phyloP scores from a whole-genome alignment of 2,888 invertebrate species.

The Ennomos fuscantarius region DNA sequence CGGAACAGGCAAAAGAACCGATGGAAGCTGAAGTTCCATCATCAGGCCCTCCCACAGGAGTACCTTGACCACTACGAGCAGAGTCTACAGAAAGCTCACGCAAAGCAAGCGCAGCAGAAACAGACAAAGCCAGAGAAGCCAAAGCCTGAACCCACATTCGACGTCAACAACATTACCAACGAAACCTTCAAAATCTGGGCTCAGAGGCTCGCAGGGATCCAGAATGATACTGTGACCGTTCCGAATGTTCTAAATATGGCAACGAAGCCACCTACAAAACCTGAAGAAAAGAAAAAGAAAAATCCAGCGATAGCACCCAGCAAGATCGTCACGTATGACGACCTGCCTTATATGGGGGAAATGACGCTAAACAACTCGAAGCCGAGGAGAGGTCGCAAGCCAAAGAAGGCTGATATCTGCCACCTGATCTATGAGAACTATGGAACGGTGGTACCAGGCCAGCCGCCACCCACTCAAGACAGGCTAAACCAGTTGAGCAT shows the following conservation, averaged over 20 bases:
- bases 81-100: conserved; percentile 84
- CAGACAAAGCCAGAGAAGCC: conserved; percentile 63
- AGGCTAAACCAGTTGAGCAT: conserved; percentile 60
- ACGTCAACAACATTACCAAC: conserved; percentile 78
- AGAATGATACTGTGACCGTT: conserved; percentile 79
- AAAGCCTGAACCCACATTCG: conserved; percentile 69
- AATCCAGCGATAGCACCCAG: conserved; percentile 71
- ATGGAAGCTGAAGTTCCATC: conserved; percentile 92
- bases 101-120: conserved; percentile 59
- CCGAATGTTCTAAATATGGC: conserved; percentile 61
- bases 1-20: conserved; percentile 86
- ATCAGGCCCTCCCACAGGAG: conserved; percentile 91
- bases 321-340: conserved; percentile 89
- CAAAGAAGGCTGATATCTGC: conserved; percentile 96
- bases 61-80: conserved; percentile 93
- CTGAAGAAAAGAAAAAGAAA: conserved; percentile 71
- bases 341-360: conserved; percentile 96
- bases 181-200: conserved; percentile 91
- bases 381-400: conserved; percentile 94
- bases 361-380: conserved; percentile 95
- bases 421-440: conserved; percentile 96
- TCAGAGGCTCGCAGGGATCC: conserved; percentile 90
- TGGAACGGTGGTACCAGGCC: conserved; percentile 93
- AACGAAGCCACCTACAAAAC: conserved; percentile 37
- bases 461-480: conserved; percentile 84